These are phyloP conservation scores for Calyptomena viridis DNA, from an alignment of 2,113 vertebrate genomes.

Conservation along the genomic window DNA sequence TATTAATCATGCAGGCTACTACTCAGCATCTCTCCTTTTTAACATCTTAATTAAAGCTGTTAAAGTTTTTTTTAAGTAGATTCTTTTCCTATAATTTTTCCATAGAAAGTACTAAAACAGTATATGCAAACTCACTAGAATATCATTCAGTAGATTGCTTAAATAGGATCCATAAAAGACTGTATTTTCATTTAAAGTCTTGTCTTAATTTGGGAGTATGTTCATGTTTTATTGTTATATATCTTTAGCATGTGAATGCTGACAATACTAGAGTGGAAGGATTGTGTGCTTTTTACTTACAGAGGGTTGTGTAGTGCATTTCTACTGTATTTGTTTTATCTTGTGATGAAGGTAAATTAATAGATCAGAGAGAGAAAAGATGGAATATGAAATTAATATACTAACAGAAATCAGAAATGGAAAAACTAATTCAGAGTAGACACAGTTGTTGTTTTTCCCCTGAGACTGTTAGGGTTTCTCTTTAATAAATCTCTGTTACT, in stretches of 20 bases:
- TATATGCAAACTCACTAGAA: background rate
- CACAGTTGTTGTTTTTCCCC: background rate
- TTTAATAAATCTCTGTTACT: conserved; percentile 13
- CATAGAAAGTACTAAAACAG: background rate
- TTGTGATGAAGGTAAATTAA: background rate
- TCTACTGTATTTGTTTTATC: background rate
- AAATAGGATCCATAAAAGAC: background rate
- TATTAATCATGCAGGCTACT: background rate
- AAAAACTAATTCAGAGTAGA: background rate
- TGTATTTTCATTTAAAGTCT: background rate
- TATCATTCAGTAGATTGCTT: background rate
- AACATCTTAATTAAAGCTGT: background rate
- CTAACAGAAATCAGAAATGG: background rate
- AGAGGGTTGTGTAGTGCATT: background rate
- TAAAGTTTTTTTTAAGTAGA: background rate
- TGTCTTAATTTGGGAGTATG: background rate
- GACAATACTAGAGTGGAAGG: background rate
- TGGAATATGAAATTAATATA: background rate
- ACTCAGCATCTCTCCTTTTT: background rate
- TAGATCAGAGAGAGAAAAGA: background rate
- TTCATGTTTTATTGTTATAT: background rate
- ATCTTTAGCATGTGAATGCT: background rate
- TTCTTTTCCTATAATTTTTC: background rate
- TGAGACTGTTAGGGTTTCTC: background rate
- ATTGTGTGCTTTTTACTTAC: background rate